phyloP scores from a whole-genome alignment of 2,888 invertebrate genomes.

The Gymnoscelis rufifasciata region DNA sequence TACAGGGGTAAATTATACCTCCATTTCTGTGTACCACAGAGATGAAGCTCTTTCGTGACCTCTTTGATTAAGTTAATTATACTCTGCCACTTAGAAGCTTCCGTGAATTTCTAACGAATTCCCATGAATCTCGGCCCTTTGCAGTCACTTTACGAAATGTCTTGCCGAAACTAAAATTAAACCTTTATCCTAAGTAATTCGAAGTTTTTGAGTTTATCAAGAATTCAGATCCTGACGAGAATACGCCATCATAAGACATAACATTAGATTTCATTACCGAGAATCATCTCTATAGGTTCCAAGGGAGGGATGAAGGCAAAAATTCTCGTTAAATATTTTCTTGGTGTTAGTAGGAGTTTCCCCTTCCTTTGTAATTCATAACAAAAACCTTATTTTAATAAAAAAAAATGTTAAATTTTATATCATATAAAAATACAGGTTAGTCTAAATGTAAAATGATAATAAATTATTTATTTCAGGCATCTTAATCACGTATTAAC shows the following conservation, averaged over 20 bases:
- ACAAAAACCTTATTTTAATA: too few species aligned
- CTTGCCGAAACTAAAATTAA: background rate
- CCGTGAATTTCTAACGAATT: background rate
- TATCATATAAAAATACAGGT: too few species aligned
- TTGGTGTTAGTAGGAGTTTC: background rate
- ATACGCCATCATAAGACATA: slow-evolving; percentile 17
- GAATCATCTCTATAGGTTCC: slow-evolving; percentile 16
- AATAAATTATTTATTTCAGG: too few species aligned
- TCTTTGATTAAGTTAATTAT: background rate
- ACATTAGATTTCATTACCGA: slow-evolving; percentile 19
- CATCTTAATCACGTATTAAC: too few species aligned
- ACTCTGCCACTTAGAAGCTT: background rate
- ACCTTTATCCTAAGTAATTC: background rate
- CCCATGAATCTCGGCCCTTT: background rate
- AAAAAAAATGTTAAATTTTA: too few species aligned
- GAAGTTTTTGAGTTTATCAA: slow-evolving; percentile 14
- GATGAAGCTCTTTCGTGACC: background rate
- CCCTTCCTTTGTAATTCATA: too few species aligned
- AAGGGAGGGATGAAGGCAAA: slow-evolving; percentile 17
- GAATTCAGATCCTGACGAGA: slow-evolving; percentile 16
- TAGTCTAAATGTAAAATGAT: too few species aligned
- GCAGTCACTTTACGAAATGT: background rate
- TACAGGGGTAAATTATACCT: too few species aligned
- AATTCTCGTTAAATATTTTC: slow-evolving; percentile 14
- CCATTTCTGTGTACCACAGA: background rate